Evolutionary conservation across 37 sponge, comb jelly and placozoan genomes (phyloP).

Genomic region (Hexactinellida sp.): DNA sequence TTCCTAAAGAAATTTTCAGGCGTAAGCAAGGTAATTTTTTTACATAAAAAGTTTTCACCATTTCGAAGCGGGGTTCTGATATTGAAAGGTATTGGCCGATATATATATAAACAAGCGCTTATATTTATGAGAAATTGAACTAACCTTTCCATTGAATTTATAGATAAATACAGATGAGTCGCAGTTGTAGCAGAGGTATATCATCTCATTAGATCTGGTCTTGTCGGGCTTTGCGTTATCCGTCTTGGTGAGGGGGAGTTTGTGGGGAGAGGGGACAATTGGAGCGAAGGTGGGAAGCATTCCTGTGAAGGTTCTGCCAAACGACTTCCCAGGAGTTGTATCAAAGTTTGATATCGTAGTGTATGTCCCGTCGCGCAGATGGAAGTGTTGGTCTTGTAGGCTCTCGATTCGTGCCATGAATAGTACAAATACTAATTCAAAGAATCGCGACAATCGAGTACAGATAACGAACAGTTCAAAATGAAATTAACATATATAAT

Average conservation of each 20-base stretch:
- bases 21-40: no score
- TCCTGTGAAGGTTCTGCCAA: not conserved
- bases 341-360: not conserved
- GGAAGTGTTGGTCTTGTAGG: not conserved
- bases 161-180: not conserved
- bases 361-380: not conserved
- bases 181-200: not conserved
- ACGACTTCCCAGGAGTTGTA: not conserved
- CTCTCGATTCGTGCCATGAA: not conserved
- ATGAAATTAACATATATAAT: no score
- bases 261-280: not conserved
- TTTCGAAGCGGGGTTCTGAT: no score
- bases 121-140: no score
- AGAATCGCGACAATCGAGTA: no score
- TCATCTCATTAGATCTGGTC: not conserved
- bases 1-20: no score
- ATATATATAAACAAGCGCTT: no score
- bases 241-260: not conserved
- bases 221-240: not conserved
- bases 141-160: not conserved
- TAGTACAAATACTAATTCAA: no score
- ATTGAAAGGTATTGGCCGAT: no score
- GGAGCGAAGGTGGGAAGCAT: not conserved
- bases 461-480: no score
- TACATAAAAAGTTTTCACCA: no score